phyloP scores from a whole-genome alignment of 35 echinoderm and acorn worm species.

The Apostichopus californicus region DNA sequence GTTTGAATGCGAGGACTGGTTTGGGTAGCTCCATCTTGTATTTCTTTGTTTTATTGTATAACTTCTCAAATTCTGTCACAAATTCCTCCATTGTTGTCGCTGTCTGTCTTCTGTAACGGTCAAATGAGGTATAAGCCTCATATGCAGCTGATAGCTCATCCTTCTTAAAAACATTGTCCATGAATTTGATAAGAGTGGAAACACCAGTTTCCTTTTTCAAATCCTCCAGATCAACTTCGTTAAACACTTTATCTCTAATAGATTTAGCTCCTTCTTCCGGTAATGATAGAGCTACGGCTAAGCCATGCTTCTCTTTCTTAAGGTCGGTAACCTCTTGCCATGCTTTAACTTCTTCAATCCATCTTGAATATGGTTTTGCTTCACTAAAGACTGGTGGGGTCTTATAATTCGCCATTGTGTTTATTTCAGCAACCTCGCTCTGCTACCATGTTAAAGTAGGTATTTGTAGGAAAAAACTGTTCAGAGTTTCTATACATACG shows the following conservation, averaged over 20 bases:
- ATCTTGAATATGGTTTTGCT: background rate
- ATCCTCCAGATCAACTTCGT: too few species aligned
- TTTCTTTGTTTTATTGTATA: too few species aligned
- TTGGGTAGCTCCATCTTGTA: slow-evolving; percentile 5
- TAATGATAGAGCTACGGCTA: too few species aligned
- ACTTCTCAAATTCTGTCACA: too few species aligned
- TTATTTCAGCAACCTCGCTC: slow-evolving; percentile 17
- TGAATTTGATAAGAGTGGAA: background rate
- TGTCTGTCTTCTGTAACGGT: background rate
- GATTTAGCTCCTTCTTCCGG: too few species aligned
- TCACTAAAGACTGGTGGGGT: slow-evolving; percentile 20
- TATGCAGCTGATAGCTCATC: background rate
- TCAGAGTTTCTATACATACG: too few species aligned
- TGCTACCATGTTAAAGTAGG: background rate
- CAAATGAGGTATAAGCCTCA: too few species aligned
- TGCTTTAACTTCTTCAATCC: background rate
- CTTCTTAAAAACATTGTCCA: slow-evolving; percentile 25
- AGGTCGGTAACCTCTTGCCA: background rate
- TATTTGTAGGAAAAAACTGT: too few species aligned
- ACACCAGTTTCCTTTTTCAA: too few species aligned
- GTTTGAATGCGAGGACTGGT: slow-evolving; percentile 5
- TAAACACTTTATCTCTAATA: too few species aligned
- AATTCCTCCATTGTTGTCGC: background rate
- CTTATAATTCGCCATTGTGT: slow-evolving; percentile 16
- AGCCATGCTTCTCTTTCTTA: background rate